phyloP scores from a whole-genome alignment of 2,888 invertebrate species.

The Neocrepidodera transversa region DNA sequence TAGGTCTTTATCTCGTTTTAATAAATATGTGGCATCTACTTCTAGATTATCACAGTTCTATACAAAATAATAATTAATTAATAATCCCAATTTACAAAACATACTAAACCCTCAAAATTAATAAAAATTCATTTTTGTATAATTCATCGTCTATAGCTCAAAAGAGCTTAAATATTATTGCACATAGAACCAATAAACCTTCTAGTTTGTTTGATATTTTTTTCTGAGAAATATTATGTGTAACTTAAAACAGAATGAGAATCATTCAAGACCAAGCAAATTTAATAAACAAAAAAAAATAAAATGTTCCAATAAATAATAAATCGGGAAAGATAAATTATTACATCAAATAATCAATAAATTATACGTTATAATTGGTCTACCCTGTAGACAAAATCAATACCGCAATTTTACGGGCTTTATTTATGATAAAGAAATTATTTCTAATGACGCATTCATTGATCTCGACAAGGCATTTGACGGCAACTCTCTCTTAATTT shows the following conservation, averaged over 20 bases:
- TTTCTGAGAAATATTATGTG: slow-evolving; percentile 4
- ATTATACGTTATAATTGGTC: too few species aligned
- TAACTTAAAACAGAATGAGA: slow-evolving; percentile 9
- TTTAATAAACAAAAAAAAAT: neutral
- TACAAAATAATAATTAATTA: slow-evolving; percentile 23
- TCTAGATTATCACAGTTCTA: slow-evolving; percentile 43
- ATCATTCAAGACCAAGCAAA: neutral
- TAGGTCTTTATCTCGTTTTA: slow-evolving; percentile 31
- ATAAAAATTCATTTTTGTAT: slow-evolving; percentile 1
- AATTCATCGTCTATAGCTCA: slow-evolving; percentile 15
- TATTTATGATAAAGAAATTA: too few species aligned
- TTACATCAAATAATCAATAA: too few species aligned
- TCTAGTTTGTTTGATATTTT: slow-evolving; percentile 39
- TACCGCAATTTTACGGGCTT: too few species aligned
- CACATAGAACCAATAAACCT: slow-evolving; percentile 24
- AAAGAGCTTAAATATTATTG: slow-evolving; percentile 34
- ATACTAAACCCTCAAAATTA: slow-evolving; percentile 5
- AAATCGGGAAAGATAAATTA: too few species aligned
- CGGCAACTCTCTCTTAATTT: too few species aligned
- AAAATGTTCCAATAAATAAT: too few species aligned
- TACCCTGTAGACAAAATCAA: too few species aligned
- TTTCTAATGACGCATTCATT: too few species aligned
- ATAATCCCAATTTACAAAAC: slow-evolving; percentile 1
- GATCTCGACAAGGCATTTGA: too few species aligned
- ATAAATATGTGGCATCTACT: slow-evolving; percentile 44